These are phyloP conservation scores for Pediacus dermestoides DNA, from an alignment of 2,888 invertebrate genomes.

Conservation along the genomic window DNA sequence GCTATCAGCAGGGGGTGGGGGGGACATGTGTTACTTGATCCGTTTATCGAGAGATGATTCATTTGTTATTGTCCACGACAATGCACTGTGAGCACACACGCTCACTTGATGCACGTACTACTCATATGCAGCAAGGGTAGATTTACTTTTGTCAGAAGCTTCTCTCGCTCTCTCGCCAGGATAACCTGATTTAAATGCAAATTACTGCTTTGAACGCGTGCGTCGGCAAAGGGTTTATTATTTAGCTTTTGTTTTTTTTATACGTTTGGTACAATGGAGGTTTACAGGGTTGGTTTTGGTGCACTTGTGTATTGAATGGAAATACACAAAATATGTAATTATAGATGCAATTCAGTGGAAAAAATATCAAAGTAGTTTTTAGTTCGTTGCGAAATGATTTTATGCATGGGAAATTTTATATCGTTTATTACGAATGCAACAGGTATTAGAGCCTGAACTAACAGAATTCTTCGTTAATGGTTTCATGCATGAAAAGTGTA, in stretches of 20 bases:
- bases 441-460: too few relatives aligned
- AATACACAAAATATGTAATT: too few relatives aligned
- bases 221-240: slow-evolving; percentile 20
- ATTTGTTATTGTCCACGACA: slow-evolving; percentile 46
- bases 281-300: too few relatives aligned
- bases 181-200: slow-evolving; percentile 42
- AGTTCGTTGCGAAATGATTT: too few relatives aligned
- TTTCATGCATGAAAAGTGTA: too few relatives aligned
- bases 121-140: slow-evolving; percentile 9
- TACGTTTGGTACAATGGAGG: too few relatives aligned
- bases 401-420: too few relatives aligned
- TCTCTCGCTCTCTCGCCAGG: slow-evolving; percentile 18
- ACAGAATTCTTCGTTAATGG: too few relatives aligned
- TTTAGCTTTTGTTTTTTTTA: slow-evolving; percentile 19
- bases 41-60: slow-evolving; percentile 47
- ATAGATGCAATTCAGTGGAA: too few relatives aligned
- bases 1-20: slow-evolving; percentile 6
- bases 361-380: too few relatives aligned
- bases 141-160: not conserved
- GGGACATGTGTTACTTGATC: slow-evolving; percentile 48
- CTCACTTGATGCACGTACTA: slow-evolving; percentile 26
- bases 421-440: too few relatives aligned
- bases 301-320: too few relatives aligned
- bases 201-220: slow-evolving; percentile 36
- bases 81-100: slow-evolving; percentile 29